Evolutionary conservation across 2,888 invertebrate genomes (phyloP).

Genomic region (Stenodema calcarata): DNA sequence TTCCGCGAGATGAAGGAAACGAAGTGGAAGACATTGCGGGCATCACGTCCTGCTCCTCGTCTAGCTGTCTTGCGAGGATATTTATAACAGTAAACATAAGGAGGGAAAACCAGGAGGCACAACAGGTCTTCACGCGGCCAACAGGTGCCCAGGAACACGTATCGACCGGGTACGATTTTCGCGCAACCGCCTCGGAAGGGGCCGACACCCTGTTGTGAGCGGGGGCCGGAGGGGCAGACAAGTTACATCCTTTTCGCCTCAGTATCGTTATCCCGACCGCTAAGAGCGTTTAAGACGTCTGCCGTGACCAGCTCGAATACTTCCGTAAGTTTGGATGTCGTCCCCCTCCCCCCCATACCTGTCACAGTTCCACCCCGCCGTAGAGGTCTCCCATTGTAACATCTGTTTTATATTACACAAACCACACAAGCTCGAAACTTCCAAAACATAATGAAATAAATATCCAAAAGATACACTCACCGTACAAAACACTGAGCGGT

Average conservation of each 20-base stretch:
- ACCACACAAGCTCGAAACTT: not conserved
- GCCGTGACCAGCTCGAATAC: not conserved
- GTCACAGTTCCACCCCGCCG: not conserved
- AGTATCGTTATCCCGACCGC: constrained; percentile 18
- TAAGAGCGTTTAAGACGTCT: not conserved
- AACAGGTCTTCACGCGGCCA: constrained; percentile 29
- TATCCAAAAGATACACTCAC: no score
- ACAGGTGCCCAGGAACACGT: constrained; percentile 22
- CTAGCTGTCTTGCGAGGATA: not conserved
- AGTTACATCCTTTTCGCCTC: constrained; percentile 18
- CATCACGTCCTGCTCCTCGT: not conserved
- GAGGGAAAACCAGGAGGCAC: not conserved
- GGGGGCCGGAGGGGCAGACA: not conserved
- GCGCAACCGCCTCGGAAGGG: not conserved
- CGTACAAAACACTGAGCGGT: no score
- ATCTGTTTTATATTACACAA: not conserved
- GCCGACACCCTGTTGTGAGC: constrained; percentile 29
- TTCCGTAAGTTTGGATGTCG: constrained; percentile 40
- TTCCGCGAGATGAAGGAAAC: not conserved
- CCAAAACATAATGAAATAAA: no score
- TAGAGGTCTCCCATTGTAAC: not conserved
- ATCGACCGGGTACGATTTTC: constrained; percentile 1
- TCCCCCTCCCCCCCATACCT: not conserved
- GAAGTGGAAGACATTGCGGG: not conserved
- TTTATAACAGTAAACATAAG: constrained; percentile 34